Base-by-base conservation (phyloP, 2,888 invertebrate species). In the Dendrolimus houi region DNA sequence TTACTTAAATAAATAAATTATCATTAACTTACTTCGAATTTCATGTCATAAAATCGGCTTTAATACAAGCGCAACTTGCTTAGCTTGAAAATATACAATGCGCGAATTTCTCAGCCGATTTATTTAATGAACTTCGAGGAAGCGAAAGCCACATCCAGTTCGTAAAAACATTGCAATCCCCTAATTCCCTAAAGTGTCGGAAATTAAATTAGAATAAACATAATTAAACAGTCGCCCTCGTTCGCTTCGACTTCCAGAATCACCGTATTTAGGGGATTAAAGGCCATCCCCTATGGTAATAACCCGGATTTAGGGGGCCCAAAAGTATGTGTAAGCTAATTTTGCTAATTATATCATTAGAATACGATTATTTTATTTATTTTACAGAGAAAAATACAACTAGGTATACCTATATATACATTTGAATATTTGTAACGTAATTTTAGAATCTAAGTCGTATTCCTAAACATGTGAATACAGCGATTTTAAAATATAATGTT, bases 171-270 rank as follows among this genome's bases (percentile, higher is more conserved):
- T 29, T 29, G 29, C 29, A 29, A 29, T 6, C 29, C 17, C 17
- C 55, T 42, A 13, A 52, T 41, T 55, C 13, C 53, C 53, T 71
- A 69, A 68, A 74, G 76, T 79, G 77, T 74, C 66, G 76, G 73
- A 77, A 81, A 81, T 84, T 80, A 83, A 85, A 83, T 85, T 82
- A 79, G 72, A 82, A 84, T 84, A 84, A 85, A 82, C 79, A 82
- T 82, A 84, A 84, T 85, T 80, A 83, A 83, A 76, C 79, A 79
- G 77, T 78, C 71, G 74, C 73, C 78, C 77, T 71, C 75, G 77
- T 81, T 80, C 69, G 73, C 68, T 78, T 77, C 74, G 71, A 79
- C 77, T 80, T 77, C 66, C 76, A 75, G 77, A 81, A 82, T 81
- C 74, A 72, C 73, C 74, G 76, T 75, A 77, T 81, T 75, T 69